A percentile compares a stretch with the other conserved stretches of the same genome.
Conservation (phyloP, 2,797 vertebrate genomes). For the Okamejei kenojei region DNA sequence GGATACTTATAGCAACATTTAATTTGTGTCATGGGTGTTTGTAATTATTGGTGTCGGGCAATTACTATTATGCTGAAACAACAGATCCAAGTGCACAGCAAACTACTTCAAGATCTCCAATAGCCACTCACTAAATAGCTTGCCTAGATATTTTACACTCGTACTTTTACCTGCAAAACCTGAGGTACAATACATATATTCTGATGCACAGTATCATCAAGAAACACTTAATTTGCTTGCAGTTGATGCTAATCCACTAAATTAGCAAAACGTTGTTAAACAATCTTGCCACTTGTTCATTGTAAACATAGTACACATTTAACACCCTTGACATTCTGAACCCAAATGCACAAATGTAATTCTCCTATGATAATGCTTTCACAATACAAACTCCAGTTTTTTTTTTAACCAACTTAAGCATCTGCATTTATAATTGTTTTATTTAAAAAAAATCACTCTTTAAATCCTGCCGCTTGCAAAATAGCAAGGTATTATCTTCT, state of each 20-base stretch:
- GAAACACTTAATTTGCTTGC: not conserved
- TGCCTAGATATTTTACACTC: not conserved
- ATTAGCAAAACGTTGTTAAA: not conserved
- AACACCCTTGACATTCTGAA: not conserved
- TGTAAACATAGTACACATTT: not conserved
- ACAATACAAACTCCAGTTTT: not conserved
- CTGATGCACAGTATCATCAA: not conserved
- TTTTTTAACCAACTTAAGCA: not conserved
- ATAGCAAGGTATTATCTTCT: not conserved
- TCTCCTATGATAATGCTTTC: not conserved
- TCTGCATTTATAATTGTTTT: not conserved
- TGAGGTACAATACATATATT: not conserved
- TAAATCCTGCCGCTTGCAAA: not conserved
- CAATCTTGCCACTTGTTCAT: not conserved
- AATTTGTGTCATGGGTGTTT: not conserved
- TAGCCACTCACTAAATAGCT: not conserved
- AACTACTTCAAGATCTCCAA: not conserved
- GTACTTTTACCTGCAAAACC: not conserved
- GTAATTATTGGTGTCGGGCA: not conserved
- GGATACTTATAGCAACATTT: not conserved
- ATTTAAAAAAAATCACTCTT: not conserved
- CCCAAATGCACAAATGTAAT: not conserved
- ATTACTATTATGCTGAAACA: not conserved
- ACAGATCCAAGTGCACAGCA: not conserved
- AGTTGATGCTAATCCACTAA: not conserved